A percentile compares a stretch with the other conserved stretches of the same genome.
Evolutionary conservation across 2,797 vertebrate species (phyloP).

Genomic region (Natrix natrix): DNA sequence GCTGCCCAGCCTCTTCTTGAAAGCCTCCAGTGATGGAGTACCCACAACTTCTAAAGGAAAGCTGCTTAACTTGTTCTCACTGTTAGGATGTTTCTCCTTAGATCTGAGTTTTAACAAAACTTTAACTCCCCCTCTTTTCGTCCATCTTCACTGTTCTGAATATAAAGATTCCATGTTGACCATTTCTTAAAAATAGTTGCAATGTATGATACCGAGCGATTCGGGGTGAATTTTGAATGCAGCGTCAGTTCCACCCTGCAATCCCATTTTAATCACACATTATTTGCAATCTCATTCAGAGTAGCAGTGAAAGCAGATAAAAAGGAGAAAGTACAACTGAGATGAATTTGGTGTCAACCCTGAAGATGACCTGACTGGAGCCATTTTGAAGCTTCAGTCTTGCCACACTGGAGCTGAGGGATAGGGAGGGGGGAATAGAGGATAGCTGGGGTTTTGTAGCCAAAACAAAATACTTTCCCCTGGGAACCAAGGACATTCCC

Average conservation of each 20-base stretch:
- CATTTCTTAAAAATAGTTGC: slow-evolving; percentile 18
- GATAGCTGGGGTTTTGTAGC: too few relatives aligned
- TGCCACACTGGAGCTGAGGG: too few relatives aligned
- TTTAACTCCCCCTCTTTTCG: accelerated
- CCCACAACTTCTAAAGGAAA: too few relatives aligned
- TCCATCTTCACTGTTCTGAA: background rate
- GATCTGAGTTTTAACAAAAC: background rate
- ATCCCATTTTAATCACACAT: background rate
- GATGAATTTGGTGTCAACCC: background rate
- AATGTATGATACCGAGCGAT: slow-evolving; percentile 2
- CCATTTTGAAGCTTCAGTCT: too few relatives aligned
- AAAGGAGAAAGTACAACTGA: background rate
- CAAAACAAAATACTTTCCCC: too few relatives aligned
- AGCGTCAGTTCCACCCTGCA: background rate
- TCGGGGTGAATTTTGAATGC: background rate
- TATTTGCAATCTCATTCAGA: background rate
- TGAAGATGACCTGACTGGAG: too few relatives aligned
- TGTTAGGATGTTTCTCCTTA: too few relatives aligned
- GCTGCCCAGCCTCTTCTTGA: too few relatives aligned
- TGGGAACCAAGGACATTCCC: too few relatives aligned
- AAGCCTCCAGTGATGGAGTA: too few relatives aligned
- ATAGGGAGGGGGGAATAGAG: too few relatives aligned
- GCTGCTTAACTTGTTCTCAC: too few relatives aligned
- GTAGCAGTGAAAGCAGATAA: background rate
- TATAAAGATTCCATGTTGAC: background rate